These are phyloP conservation scores for Polia nebulosa DNA, from an alignment of 2,888 invertebrate genomes.

Conservation along the genomic window DNA sequence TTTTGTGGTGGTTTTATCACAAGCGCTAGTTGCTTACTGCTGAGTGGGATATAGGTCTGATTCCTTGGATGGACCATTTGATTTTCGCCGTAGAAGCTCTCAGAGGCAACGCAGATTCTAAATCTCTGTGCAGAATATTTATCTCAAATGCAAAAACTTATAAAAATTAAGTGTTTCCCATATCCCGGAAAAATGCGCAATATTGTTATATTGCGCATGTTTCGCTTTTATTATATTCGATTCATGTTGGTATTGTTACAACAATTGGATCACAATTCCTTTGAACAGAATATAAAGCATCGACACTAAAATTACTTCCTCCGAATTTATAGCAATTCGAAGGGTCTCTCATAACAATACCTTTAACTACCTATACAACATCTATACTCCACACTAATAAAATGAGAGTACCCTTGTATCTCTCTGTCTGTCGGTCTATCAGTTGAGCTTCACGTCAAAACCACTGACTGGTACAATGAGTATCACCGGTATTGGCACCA, in stretches of 20 bases:
- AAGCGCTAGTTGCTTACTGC: not conserved
- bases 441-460: too few species aligned
- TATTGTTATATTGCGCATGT: too few species aligned
- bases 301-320: slow-evolving; percentile 30
- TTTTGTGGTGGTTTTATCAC: too few species aligned
- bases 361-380: slow-evolving; percentile 18
- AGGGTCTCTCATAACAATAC: slow-evolving; percentile 20
- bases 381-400: not conserved
- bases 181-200: too few species aligned
- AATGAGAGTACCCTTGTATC: too few species aligned
- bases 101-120: not conserved
- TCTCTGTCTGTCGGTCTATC: not conserved
- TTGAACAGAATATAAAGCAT: slow-evolving; percentile 2
- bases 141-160: too few species aligned
- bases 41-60: too few species aligned
- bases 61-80: not conserved
- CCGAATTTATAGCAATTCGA: slow-evolving; percentile 14
- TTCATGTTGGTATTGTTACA: too few species aligned
- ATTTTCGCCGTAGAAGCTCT: not conserved
- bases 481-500: too few species aligned
- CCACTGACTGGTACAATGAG: too few species aligned
- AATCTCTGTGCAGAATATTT: not conserved
- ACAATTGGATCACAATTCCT: slow-evolving; percentile 16
- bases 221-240: too few species aligned
- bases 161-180: too few species aligned